Evolutionary conservation across 1,140 invertebrate species (phyloP), one percentile per base, ranked within the genome.

Genomic region (Pectinophora gossypiella): DNA sequence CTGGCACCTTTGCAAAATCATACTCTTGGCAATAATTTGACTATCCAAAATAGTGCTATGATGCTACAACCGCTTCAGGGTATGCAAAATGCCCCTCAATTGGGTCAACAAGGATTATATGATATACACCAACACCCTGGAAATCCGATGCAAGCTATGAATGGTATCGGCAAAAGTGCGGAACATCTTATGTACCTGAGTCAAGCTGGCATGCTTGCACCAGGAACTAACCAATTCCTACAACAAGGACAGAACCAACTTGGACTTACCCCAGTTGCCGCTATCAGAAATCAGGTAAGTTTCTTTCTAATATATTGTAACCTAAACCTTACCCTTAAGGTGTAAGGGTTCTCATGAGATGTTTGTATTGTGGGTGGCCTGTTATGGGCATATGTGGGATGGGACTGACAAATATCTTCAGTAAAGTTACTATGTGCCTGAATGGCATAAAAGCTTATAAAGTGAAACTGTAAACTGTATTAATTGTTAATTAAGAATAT

Each of bases 121-220:
- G 89, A 91, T 60, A 76, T 90, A 40, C 88, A 89, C 55, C 88
- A 88, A 58, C 89, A 87, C 59, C 89, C 89, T 54, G 77, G 68
- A 0, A 85, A 72, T 54, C 76, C 81, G 36, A 88, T 90, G 68
- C 85, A 87, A 65, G 79, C 79, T 49, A 89, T 90, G 47, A 85
- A 92, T 89, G 91, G 89, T 48, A 89, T 89, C 62, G 89, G 86
- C 19, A 91, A 91, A 64, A 90, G 87, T 61, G 82, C 89, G 55
- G 90, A 93, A 71, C 92, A 93, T 65, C 80, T 92, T 32, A 90
- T 93, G 77, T 93, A 92, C 73, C 87, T 92, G 49, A 91, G 91
- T 74, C 92, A 93, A 69, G 90, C 91, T 71, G 89, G 90, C 32
- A 89, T 92, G 66, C 84, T 91, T 60, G 90, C 90, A 65, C 89